Base-by-base conservation (phyloP, 2,113 vertebrate genomes). In the Cottus gobio region DNA sequence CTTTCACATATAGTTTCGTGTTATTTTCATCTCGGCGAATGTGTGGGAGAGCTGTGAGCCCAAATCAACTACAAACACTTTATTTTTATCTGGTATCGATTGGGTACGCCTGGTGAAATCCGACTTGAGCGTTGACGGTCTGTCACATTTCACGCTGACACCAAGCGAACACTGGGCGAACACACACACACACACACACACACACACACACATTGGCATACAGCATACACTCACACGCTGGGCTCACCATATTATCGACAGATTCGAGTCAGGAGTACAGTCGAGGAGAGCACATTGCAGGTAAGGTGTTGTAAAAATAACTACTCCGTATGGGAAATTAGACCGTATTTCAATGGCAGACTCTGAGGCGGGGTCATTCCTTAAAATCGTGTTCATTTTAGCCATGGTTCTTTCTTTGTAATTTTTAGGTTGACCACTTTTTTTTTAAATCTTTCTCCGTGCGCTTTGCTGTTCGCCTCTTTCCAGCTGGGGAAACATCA, bases 111-210 rank as follows among this genome's bases (percentile, higher is more conserved):
- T 95, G 65, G 73, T 84, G 73, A 84, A 90, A 90, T 90, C 83
- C 85, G 89, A 94, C 90, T 87, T 76, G 86, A 89, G 85, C 90
- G 80, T 89, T 93, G 95, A 95, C 93, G 92, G 91, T 93, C 91
- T 95, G 94, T 95, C 95, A 95, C 94, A 94, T 94, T 95, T 94
- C 94, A 94, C 94, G 93, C 91, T 91, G 94, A 94, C 92, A 91
- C 86, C 75, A 77, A 87, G 90, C 90, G 92, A 89, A 87, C 72
- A 89, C 70, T 71, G 75, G 73, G 80, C 85, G 79, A 91, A 78
- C 18, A 67, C 79, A 71, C 82, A 77, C 65, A 65, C 69, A 83
- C 82, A 79, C 78, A 72, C n/a, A 74, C 57, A 24, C 70, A 52
- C 42, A 26, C 36, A 39, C 26, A 30, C 56, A 61, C 28, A 66